Percentiles rank a stretch among this genome's conserved stretches.
These are phyloP conservation scores for Cygnus atratus DNA, from an alignment of 2,113 vertebrate species.

Conservation along the genomic window DNA sequence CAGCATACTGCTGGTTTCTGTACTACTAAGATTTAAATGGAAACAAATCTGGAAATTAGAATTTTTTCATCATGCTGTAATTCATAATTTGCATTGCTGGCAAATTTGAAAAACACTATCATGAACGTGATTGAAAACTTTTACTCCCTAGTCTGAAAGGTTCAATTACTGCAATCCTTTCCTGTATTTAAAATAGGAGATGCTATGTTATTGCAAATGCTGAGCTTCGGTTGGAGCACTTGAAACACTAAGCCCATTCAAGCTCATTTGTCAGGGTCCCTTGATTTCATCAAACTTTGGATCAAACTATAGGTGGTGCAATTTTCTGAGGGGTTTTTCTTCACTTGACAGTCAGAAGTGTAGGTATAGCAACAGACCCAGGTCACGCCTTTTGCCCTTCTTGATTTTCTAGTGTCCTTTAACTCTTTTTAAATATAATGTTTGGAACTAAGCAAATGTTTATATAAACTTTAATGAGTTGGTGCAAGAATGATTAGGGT, in stretches of 20 bases:
- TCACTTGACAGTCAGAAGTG: conserved; percentile 4
- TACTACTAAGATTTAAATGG: not conserved
- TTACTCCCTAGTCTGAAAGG: not conserved
- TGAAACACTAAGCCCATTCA: not conserved
- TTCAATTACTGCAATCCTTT: not conserved
- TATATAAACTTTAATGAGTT: not conserved
- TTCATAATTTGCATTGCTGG: conserved; percentile 25
- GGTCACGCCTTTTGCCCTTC: not conserved
- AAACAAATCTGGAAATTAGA: not conserved
- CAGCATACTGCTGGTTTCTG: conserved; percentile 1
- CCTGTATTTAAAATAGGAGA: conserved; percentile 1
- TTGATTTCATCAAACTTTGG: not conserved
- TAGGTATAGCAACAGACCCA: not conserved
- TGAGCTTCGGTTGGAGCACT: conserved; percentile 11
- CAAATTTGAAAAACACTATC: not conserved
- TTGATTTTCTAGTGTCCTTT: not conserved
- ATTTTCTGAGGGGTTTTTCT: not conserved
- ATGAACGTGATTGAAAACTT: not conserved
- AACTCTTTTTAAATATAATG: not conserved
- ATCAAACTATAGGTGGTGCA: not conserved
- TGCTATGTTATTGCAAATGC: not conserved
- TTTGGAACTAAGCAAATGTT: not conserved
- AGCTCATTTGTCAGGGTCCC: not conserved
- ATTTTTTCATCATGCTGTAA: not conserved
- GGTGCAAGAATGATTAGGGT: not conserved